phyloP scores from a whole-genome alignment of 2,797 vertebrate species.

The Lithobates pipiens region DNA sequence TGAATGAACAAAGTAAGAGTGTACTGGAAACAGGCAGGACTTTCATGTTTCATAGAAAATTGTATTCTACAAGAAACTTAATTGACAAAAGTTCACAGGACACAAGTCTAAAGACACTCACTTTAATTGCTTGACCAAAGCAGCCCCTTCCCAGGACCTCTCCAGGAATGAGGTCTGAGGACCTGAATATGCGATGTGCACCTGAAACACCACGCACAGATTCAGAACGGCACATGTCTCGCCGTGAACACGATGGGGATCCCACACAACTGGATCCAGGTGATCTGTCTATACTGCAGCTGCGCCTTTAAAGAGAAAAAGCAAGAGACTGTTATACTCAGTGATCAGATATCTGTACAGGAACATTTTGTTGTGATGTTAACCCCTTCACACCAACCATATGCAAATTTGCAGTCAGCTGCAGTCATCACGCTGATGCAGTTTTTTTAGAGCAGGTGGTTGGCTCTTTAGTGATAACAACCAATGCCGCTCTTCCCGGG shows the following conservation, averaged over 20 bases:
- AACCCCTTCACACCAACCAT: no score
- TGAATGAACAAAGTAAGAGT: no score
- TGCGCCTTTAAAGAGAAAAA: constrained; percentile 77
- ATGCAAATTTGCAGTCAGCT: no score
- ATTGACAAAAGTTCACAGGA: neutral
- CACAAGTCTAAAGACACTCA: constrained; percentile 63
- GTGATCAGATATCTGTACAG: neutral
- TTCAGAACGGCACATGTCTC: constrained; percentile 92
- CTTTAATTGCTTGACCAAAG: constrained; percentile 98
- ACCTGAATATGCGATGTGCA: constrained; percentile 93
- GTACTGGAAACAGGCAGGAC: no score
- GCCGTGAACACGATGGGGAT: constrained; percentile 85
- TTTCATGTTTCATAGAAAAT: no score
- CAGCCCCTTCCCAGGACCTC: constrained; percentile 96
- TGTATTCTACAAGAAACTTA: no score
- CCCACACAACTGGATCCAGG: constrained; percentile 83
- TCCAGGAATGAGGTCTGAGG: constrained; percentile 95
- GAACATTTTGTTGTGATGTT: neutral
- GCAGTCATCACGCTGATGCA: no score
- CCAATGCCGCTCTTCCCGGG: no score
- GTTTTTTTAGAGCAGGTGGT: no score
- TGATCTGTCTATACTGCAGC: constrained; percentile 93
- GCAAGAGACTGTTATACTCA: neutral
- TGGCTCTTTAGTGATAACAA: no score
- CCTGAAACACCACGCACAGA: constrained; percentile 88